Evolutionary conservation across 2,888 invertebrate genomes (phyloP).

Genomic region (Erpobdella octoculata): DNA sequence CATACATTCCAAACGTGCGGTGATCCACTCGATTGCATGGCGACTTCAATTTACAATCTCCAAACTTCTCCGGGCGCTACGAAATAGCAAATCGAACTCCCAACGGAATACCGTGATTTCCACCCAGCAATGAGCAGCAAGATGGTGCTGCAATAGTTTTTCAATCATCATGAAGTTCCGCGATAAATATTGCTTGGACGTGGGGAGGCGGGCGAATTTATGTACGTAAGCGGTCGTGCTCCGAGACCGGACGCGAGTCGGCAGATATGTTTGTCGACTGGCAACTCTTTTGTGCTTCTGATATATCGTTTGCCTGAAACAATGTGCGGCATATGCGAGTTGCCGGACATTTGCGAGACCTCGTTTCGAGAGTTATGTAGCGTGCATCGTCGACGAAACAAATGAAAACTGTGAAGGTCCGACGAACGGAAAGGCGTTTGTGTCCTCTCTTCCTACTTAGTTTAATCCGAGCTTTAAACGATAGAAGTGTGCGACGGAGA

Average conservation of each 20-base stretch:
- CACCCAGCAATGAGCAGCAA: no score
- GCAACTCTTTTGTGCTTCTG: constrained; percentile 1
- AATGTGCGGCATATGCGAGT: constrained; percentile 5
- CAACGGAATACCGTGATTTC: no score
- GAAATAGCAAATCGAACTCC: no score
- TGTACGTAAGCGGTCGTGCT: constrained; percentile 7
- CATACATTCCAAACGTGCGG: no score
- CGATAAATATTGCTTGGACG: constrained; percentile 12
- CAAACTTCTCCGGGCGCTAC: no score
- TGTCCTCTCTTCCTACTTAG: no score
- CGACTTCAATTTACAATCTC: background rate
- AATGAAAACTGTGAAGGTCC: no score
- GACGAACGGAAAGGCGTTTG: no score
- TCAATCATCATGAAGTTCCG: constrained; percentile 3
- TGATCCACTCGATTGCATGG: background rate
- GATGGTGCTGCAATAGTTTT: background rate
- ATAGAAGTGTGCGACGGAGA: no score
- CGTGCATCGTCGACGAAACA: no score
- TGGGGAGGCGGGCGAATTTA: constrained; percentile 3
- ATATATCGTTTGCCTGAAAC: constrained; percentile 5
- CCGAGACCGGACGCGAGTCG: background rate
- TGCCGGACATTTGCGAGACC: background rate
- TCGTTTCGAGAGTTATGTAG: no score
- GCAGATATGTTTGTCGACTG: constrained; percentile 9
- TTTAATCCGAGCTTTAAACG: no score